phyloP scores from a whole-genome alignment of 2,888 invertebrate genomes.

The Cryptocephalus primarius region DNA sequence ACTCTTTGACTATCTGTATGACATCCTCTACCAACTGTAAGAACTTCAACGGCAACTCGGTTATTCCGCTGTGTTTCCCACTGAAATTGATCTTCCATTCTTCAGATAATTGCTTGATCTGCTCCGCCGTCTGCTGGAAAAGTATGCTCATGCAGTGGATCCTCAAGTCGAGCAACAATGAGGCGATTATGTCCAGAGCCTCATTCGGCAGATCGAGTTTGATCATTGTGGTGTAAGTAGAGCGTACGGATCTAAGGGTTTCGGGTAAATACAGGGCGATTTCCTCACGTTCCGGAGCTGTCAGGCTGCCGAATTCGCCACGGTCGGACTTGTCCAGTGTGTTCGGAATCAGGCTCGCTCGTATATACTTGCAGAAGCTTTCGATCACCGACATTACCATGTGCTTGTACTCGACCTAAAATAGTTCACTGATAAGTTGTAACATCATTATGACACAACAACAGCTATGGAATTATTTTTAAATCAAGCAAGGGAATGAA shows the following conservation, averaged over 20 bases:
- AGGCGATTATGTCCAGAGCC: slow-evolving; percentile 73
- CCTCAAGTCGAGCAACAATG: slow-evolving; percentile 76
- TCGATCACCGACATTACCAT: slow-evolving; percentile 72
- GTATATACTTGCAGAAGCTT: slow-evolving; percentile 60
- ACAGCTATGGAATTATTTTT: too few species aligned
- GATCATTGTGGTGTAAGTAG: slow-evolving; percentile 70
- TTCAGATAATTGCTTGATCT: slow-evolving; percentile 66
- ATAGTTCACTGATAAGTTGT: not conserved
- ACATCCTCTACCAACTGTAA: slow-evolving; percentile 64
- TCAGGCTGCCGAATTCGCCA: slow-evolving; percentile 42
- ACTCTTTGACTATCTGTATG: slow-evolving; percentile 56
- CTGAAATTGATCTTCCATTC: slow-evolving; percentile 79
- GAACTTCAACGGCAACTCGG: slow-evolving; percentile 51
- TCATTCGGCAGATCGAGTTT: slow-evolving; percentile 81
- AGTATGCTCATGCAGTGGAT: slow-evolving; percentile 76
- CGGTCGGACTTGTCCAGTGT: slow-evolving; percentile 41
- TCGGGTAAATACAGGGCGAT: slow-evolving; percentile 63
- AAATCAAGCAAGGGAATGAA: too few species aligned
- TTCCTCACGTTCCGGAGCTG: slow-evolving; percentile 42
- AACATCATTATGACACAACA: too few species aligned
- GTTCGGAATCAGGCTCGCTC: slow-evolving; percentile 59
- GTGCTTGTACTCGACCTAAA: slow-evolving; percentile 40
- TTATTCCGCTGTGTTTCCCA: slow-evolving; percentile 56
- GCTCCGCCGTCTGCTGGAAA: slow-evolving; percentile 73
- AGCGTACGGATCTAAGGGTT: slow-evolving; percentile 59